phyloP scores from a whole-genome alignment of 2,113 vertebrate genomes.

The Poecile atricapillus region DNA sequence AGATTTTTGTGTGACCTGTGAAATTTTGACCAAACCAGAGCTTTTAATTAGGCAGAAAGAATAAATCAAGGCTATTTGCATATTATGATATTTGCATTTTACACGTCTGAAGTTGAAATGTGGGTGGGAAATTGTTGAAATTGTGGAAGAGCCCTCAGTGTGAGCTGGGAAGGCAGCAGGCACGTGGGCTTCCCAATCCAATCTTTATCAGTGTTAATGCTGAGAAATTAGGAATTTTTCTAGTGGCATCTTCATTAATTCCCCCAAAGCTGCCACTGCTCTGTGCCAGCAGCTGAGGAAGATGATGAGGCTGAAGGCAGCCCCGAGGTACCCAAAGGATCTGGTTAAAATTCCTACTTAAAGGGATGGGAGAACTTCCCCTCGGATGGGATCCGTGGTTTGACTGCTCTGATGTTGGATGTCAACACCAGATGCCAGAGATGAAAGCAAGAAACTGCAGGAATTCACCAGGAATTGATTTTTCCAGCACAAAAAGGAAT shows the following conservation, averaged over 20 bases:
- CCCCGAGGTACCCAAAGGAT: not conserved
- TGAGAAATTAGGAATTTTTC: not conserved
- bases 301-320: not conserved
- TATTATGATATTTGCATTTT: not conserved
- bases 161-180: not conserved
- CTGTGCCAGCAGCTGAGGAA: not conserved
- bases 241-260: conserved; percentile 1
- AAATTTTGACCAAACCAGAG: not conserved
- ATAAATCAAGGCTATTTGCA: not conserved
- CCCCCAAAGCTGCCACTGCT: not conserved
- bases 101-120: not conserved
- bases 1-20: not conserved
- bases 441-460: not conserved
- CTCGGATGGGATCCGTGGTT: not conserved
- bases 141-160: not conserved
- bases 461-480: not conserved
- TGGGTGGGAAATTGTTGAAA: not conserved
- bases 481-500: not conserved
- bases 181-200: not conserved
- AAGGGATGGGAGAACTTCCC: not conserved
- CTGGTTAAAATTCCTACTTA: not conserved
- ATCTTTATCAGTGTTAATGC: not conserved
- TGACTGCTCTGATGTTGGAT: not conserved
- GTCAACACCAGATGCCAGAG: not conserved
- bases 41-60: not conserved